Evolutionary conservation across 2,113 vertebrate genomes (phyloP).

Genomic region (Trochalopteron elliotii): DNA sequence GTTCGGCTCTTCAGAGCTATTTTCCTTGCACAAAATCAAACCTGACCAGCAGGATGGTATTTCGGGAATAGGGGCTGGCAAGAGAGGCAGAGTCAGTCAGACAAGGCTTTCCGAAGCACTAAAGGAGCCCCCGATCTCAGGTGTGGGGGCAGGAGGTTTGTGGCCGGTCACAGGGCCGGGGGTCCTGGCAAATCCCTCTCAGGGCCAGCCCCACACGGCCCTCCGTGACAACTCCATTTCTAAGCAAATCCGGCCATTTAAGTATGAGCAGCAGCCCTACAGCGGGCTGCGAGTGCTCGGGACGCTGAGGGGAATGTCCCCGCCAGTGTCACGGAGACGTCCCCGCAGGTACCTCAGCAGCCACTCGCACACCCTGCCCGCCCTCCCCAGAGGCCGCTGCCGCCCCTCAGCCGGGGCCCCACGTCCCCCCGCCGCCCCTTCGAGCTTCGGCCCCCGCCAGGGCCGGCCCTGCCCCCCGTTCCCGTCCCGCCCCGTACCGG

Average conservation of each 20-base stretch:
- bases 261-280: fast-evolving
- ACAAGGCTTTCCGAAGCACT: fast-evolving
- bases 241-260: fast-evolving
- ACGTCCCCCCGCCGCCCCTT: not conserved
- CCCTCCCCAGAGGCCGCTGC: not conserved
- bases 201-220: fast-evolving
- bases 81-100: fast-evolving
- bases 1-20: not conserved
- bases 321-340: not conserved
- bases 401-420: not conserved
- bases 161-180: not conserved
- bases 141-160: fast-evolving
- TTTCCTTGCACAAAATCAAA: not conserved
- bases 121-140: fast-evolving
- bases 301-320: not conserved
- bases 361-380: not conserved
- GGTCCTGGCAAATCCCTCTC: fast-evolving
- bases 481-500: no score
- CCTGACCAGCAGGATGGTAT: fast-evolving
- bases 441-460: fast-evolving
- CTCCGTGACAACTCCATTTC: not conserved
- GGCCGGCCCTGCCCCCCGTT: no score
- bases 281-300: not conserved
- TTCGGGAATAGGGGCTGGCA: no score
- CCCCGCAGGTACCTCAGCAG: not conserved